Base-by-base conservation (phyloP, 2,888 invertebrate species). In the Carterocephalus palaemon region DNA sequence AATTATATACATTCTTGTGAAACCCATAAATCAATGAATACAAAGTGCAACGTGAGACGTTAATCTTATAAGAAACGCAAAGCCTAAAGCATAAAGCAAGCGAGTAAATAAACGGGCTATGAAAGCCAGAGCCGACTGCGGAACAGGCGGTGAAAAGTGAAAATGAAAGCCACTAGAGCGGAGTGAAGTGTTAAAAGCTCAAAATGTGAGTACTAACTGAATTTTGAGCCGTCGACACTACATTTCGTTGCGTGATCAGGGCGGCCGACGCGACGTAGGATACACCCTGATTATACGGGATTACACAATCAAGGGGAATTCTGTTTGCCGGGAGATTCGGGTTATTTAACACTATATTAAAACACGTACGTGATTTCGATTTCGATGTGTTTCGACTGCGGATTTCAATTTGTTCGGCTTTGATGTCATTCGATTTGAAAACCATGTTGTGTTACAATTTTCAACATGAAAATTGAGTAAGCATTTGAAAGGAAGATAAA, bases 291-390 rank as follows among this genome's bases (percentile, higher is more conserved):
- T 48, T 43, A 48, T 46, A 33, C 34, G 33, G 51, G 43, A 47
- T 45, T 47, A 50, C 45, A 37, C 45, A 45, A 47, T 47, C 47
- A 50, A 45, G 32, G 38, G 43, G 39, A 47, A 50, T 47, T 50
- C 41, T 47, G 47, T 47, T 50, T 50, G 47, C 40, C 47, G 29
- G 23, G 42, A 36, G 29, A 20, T 33, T 24, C 42, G 40, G 45
- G 36, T 43, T 42, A 39, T 46, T 49, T 49, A 41, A 46, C 46
- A 39, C 46, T 46, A 46, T 49, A 49, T 46, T 49, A 33, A 38
- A 34, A 42, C 42, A 26, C 34, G 42, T 26, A 34, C 34, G 34
- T 20, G 28, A 34, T 28, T 38, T 36, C 34, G 36, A 36, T 43
- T 43, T 22, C 12, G 43, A 36, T 42, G 33, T 42, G 28, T 42